Evolutionary conservation across 2,113 vertebrate genomes (phyloP).

Genomic region (Ptychochromis oligacanthus): DNA sequence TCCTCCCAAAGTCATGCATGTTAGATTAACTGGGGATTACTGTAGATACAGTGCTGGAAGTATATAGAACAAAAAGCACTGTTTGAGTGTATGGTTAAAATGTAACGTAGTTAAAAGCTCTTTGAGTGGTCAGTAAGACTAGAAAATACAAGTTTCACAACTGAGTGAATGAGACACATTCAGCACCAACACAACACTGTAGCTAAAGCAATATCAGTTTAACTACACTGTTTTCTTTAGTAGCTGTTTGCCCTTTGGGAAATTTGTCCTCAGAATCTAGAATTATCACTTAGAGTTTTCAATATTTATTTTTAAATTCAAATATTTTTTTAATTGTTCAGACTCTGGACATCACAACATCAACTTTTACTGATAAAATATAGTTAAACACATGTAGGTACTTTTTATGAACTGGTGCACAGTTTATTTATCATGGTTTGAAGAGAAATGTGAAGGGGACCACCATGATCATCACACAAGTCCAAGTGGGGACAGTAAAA

Average conservation of each 20-base stretch:
- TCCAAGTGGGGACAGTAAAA: neutral
- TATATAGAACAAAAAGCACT: no score
- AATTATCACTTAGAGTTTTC: no score
- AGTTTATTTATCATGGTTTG: neutral
- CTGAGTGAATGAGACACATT: neutral
- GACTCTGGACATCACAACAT: neutral
- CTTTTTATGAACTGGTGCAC: accelerated
- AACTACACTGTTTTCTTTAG: neutral
- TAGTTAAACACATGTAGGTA: neutral
- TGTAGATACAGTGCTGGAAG: no score
- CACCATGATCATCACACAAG: neutral
- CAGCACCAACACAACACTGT: neutral
- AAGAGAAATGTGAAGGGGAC: neutral
- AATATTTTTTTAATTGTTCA: neutral
- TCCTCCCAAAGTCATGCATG: no score
- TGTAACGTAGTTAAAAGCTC: no score
- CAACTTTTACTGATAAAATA: neutral
- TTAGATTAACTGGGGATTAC: no score
- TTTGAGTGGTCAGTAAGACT: no score
- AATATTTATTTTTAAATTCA: no score
- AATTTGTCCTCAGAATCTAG: neutral
- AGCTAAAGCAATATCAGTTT: neutral
- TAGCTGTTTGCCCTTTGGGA: neutral
- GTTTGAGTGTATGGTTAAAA: no score
- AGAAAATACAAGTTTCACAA: neutral